These are phyloP conservation scores for Incurvaria masculella DNA, from an alignment of 2,888 invertebrate species.

Conservation along the genomic window DNA sequence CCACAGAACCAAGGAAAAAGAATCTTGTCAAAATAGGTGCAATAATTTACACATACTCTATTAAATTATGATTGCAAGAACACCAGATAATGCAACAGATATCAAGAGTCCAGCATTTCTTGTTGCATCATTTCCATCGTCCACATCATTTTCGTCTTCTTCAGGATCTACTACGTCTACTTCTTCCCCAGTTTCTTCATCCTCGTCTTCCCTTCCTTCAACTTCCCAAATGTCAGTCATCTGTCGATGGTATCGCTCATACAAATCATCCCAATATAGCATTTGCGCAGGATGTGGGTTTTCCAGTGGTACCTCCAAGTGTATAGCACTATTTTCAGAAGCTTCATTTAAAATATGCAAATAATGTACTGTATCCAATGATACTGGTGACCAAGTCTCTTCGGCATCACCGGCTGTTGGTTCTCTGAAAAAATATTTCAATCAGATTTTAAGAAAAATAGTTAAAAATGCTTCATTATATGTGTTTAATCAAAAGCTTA, in stretches of 20 bases:
- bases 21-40: too few relatives aligned
- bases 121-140: slow-evolving; percentile 24
- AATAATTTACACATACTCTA: too few relatives aligned
- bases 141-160: slow-evolving; percentile 4
- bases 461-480: too few relatives aligned
- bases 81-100: not conserved
- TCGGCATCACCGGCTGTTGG: slow-evolving; percentile 30
- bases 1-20: too few relatives aligned
- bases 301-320: slow-evolving; percentile 23
- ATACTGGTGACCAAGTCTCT: slow-evolving; percentile 29
- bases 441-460: too few relatives aligned
- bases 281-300: slow-evolving; percentile 28
- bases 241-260: slow-evolving; percentile 31
- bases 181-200: slow-evolving; percentile 12
- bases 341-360: slow-evolving; percentile 28
- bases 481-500: too few relatives aligned
- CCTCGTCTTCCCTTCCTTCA: slow-evolving; percentile 22
- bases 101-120: not conserved
- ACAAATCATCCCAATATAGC: slow-evolving; percentile 35
- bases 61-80: too few relatives aligned
- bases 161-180: not conserved
- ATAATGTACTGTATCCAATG: slow-evolving; percentile 19
- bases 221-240: slow-evolving; percentile 31
- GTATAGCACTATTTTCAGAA: slow-evolving; percentile 21
- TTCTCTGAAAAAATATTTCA: slow-evolving; percentile 31